Base-by-base conservation (phyloP, 2,888 invertebrate species). In the Cheilosia soror region DNA sequence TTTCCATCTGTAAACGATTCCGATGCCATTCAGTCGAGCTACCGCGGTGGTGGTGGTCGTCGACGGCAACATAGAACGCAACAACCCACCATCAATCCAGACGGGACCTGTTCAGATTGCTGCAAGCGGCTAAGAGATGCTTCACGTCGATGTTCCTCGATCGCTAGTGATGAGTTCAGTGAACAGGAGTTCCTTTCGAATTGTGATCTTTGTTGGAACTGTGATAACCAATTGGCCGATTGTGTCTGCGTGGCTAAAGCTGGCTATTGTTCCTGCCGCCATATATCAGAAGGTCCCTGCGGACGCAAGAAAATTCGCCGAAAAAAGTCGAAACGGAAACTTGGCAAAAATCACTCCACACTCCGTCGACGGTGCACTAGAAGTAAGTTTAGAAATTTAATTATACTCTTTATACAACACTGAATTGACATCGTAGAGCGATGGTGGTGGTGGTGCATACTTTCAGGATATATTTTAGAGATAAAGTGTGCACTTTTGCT, bases 331-430 rank as follows among this genome's bases (percentile, higher is more conserved):
- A 88, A 88, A 76, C 75, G 88, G 58, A 87, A 85, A 80, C 83
- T 88, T 49, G 88, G 88, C 51, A 89, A 89, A 81, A 89, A 89
- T 85, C 88, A 88, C 72, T 89, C 88, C 49, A 89, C 88, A n/a
- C 72, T 89, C 5, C 73, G 89, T 31, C 83, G 88, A 62, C 82
- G 88, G 40, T 88, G 80, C 66, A 51, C 80, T 20, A 63, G 71
- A 60, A 82, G 88, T 88, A 87, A 88, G 88, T 88, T 69, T 55
- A 29, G 13, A 71, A 73, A 68, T 78, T 75, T 65, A 69, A 72
- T 62, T 42, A 72, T 55, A 31, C 42, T 5, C 13, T 53, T 53
- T 20, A 11, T 37, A 4, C 11, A 9, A 11, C 11, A 37, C 37
- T 51, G 31, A 25, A 29, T 11, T 33, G 49, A 20, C 6, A 27